Conservation (phyloP, 2,797 vertebrate species). For the Coilia nasus region DNA sequence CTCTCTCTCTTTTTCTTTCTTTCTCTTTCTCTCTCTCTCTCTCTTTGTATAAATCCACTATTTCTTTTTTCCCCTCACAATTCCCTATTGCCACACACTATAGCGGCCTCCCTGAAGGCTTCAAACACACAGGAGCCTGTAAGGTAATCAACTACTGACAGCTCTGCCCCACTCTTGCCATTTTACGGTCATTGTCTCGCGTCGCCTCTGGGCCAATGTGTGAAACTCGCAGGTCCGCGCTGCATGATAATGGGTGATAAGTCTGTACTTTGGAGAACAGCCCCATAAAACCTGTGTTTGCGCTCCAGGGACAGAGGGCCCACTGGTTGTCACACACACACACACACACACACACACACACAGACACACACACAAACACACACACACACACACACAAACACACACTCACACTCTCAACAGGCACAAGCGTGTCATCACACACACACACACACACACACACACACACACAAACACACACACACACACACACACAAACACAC, state of each 20-base stretch:
- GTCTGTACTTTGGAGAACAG: conserved; percentile 26
- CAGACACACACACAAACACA: not conserved
- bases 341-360: too few relatives aligned
- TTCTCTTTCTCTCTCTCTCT: conserved; percentile 22
- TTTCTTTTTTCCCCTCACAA: not conserved
- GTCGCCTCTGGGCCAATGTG: conserved; percentile 64
- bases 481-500: too few relatives aligned
- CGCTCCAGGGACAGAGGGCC: not conserved
- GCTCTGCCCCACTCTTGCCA: conserved; percentile 59
- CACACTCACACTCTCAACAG: too few relatives aligned
- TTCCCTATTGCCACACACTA: not conserved
- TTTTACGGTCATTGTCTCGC: conserved; percentile 60
- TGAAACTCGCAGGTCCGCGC: conserved; percentile 61
- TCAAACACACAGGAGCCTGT: conserved; percentile 44
- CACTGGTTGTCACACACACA: not conserved
- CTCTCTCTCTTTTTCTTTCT: too few relatives aligned
- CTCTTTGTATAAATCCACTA: conserved; percentile 32
- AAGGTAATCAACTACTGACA: conserved; percentile 50
- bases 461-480: too few relatives aligned
- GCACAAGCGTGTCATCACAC: too few relatives aligned
- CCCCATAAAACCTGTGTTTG: not conserved
- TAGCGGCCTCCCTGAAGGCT: not conserved
- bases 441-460: too few relatives aligned
- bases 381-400: not conserved
- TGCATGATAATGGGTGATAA: conserved; percentile 67